phyloP scores from a whole-genome alignment of 1,140 invertebrate genomes.

The Contarinia nasturtii region DNA sequence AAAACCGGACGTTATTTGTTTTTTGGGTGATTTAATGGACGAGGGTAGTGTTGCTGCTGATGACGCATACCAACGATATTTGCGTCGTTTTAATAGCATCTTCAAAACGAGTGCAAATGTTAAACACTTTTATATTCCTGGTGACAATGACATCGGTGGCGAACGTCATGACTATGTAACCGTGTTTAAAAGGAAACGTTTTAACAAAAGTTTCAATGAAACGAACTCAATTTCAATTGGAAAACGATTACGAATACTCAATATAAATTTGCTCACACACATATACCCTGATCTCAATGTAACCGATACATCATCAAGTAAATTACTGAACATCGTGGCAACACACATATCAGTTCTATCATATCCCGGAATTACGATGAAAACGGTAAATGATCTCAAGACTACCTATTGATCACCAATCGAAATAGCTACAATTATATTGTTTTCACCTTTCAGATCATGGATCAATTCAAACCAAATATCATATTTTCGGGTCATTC shows the following conservation, averaged over 20 bases:
- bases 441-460: constrained; percentile 28
- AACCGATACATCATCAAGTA: constrained; percentile 35
- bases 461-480: constrained; percentile 46
- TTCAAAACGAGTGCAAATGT: constrained; percentile 37
- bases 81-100: constrained; percentile 46
- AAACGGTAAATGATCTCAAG: constrained; percentile 29
- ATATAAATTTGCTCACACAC: constrained; percentile 49
- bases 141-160: constrained; percentile 90
- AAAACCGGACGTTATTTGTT: constrained; percentile 71
- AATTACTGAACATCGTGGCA: constrained; percentile 38
- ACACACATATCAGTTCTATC: constrained; percentile 49
- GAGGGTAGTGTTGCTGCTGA: constrained; percentile 63
- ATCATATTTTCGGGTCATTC: constrained; percentile 73
- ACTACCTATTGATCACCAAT: constrained; percentile 4
- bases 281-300: constrained; percentile 26
- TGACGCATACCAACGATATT: constrained; percentile 48
- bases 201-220: constrained; percentile 61
- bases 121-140: constrained; percentile 64
- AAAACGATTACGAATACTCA: constrained; percentile 31
- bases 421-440: no score
- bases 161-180: constrained; percentile 61
- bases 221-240: constrained; percentile 36
- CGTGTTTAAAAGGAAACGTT: constrained; percentile 43
- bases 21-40: constrained; percentile 82
- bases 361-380: constrained; percentile 36